Percentiles rank a stretch among this genome's conserved stretches.
Evolutionary conservation across 1,140 invertebrate species (phyloP).

Genomic region (Euwallacea fornicatus): DNA sequence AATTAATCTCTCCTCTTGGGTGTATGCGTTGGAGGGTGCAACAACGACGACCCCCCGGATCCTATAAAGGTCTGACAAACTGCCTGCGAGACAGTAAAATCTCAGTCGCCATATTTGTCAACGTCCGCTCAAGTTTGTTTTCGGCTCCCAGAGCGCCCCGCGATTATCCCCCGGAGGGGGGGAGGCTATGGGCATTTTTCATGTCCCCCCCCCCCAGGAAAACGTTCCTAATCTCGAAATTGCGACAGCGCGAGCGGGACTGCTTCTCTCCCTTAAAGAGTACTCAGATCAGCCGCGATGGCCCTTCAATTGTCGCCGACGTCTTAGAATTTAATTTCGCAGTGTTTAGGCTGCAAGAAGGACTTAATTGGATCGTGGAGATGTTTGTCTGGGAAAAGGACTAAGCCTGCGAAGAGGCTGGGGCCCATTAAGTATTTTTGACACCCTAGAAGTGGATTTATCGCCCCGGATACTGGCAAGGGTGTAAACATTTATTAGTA

Average conservation of each 20-base stretch:
- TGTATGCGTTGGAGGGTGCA: too few relatives aligned
- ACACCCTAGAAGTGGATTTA: not conserved
- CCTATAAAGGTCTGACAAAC: constrained; percentile 10
- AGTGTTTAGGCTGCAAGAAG: not conserved
- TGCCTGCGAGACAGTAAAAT: constrained; percentile 8
- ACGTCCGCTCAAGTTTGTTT: constrained; percentile 3
- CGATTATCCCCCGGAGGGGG: not conserved
- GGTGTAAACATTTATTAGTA: constrained; percentile 4
- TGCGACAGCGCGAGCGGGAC: too few relatives aligned
- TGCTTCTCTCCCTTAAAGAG: not conserved
- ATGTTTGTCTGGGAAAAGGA: too few relatives aligned
- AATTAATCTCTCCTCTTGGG: too few relatives aligned
- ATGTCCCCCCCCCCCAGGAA: too few relatives aligned
- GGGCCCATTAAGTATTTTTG: too few relatives aligned
- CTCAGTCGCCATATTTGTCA: constrained; percentile 17
- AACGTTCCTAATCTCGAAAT: too few relatives aligned
- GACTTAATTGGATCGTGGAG: not conserved
- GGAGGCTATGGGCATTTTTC: too few relatives aligned
- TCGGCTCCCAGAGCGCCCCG: not conserved
- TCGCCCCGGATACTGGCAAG: not conserved
- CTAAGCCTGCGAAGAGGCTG: too few relatives aligned
- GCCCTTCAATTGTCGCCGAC: constrained; percentile 10
- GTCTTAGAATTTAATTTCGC: constrained; percentile 17
- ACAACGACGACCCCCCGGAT: not conserved
- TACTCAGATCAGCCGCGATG: not conserved